Conservation (phyloP, 2,797 vertebrate genomes). For the Fistularia tabacaria region DNA sequence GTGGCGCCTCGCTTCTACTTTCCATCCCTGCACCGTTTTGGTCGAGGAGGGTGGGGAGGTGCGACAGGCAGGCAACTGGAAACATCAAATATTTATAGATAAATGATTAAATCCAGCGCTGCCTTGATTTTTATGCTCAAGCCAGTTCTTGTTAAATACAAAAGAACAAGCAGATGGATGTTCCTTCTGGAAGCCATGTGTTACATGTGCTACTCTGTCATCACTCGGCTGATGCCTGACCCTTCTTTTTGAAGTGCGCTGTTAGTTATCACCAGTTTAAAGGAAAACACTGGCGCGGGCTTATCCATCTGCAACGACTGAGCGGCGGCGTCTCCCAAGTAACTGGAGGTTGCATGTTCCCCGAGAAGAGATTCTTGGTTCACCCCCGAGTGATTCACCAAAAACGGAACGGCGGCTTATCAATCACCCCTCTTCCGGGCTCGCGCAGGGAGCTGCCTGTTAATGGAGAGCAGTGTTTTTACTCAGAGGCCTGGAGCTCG, state of each 20-base stretch:
- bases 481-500: slow-evolving; percentile 2
- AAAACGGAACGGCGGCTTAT: slow-evolving; percentile 51
- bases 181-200: slow-evolving; percentile 45
- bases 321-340: slow-evolving; percentile 37
- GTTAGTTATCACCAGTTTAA: slow-evolving; percentile 25
- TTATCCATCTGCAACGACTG: slow-evolving; percentile 33
- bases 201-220: slow-evolving; percentile 29
- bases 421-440: slow-evolving; percentile 54
- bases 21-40: neutral
- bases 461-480: slow-evolving; percentile 5
- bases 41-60: neutral
- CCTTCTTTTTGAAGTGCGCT: slow-evolving; percentile 9
- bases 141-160: slow-evolving; percentile 21
- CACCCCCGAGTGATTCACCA: slow-evolving; percentile 59
- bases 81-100: neutral
- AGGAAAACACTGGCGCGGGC: slow-evolving; percentile 9
- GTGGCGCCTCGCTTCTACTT: too few species aligned
- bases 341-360: slow-evolving; percentile 48
- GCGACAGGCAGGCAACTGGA: neutral
- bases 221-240: slow-evolving; percentile 18
- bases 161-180: slow-evolving; percentile 37
- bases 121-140: slow-evolving; percentile 12
- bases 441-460: slow-evolving; percentile 36
- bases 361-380: slow-evolving; percentile 50
- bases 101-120: slow-evolving; percentile 11